Evolutionary conservation across 2,797 vertebrate genomes (phyloP).

Genomic region (Lates japonicus): DNA sequence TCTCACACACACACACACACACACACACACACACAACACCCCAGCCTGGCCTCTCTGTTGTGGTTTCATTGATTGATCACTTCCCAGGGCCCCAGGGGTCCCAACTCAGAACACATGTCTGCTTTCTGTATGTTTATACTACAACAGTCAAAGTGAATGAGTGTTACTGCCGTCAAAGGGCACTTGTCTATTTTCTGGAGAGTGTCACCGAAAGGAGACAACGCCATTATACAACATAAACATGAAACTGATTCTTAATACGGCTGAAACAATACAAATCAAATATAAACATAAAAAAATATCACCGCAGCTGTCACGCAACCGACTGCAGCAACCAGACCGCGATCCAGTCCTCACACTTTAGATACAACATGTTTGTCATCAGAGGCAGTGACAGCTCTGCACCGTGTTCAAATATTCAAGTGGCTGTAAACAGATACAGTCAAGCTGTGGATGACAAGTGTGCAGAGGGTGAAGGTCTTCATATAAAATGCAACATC

Average conservation of each 20-base stretch:
- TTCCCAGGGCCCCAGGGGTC: constrained; percentile 77
- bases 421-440: constrained; percentile 5
- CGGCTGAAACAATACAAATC: constrained; percentile 26
- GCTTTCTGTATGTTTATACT: constrained; percentile 79
- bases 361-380: constrained; percentile 24
- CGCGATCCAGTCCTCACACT: constrained; percentile 3
- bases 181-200: constrained; percentile 70
- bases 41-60: constrained; percentile 75
- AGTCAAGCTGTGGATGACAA: constrained; percentile 20
- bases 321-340: constrained; percentile 19
- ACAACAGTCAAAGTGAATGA: constrained; percentile 76
- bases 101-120: constrained; percentile 82
- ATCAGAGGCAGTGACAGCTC: constrained; percentile 19
- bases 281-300: constrained; percentile 6
- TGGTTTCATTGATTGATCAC: constrained; percentile 82
- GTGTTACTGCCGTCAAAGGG: constrained; percentile 69
- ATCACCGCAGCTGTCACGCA: constrained; percentile 23
- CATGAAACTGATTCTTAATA: constrained; percentile 50
- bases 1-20: constrained; percentile 12
- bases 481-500: background rate
- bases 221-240: constrained; percentile 42
- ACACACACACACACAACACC: constrained; percentile 35
- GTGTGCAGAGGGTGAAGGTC: background rate
- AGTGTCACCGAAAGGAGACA: constrained; percentile 57
- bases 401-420: constrained; percentile 32